A percentile compares a stretch with the other conserved stretches of the same genome.
Evolutionary conservation across 2,113 vertebrate species (phyloP).

Genomic region (Pardalotus punctatus): DNA sequence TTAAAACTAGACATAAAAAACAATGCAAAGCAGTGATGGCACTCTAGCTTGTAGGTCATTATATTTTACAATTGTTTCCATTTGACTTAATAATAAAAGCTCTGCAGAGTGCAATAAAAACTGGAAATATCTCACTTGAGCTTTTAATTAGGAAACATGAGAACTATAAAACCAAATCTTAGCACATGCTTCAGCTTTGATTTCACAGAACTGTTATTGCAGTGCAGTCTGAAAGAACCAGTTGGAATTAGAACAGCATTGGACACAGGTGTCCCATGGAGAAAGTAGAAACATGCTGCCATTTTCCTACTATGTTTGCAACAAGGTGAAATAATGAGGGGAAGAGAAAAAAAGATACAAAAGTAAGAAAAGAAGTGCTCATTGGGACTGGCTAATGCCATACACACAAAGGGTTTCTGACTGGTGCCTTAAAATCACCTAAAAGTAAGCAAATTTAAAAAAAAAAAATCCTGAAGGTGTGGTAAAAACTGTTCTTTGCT

Average conservation of each 20-base stretch:
- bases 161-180: background rate
- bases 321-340: background rate
- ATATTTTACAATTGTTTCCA: background rate
- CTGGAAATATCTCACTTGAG: background rate
- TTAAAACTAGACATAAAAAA: background rate
- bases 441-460: background rate
- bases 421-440: background rate
- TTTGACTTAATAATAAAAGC: background rate
- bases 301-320: background rate
- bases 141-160: background rate
- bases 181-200: background rate
- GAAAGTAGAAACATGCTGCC: rapidly evolving
- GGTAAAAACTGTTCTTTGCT: background rate
- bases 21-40: background rate
- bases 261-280: background rate
- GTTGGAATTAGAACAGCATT: background rate
- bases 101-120: background rate
- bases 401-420: background rate
- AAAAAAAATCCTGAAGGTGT: background rate
- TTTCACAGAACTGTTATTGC: background rate
- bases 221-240: background rate
- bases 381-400: too few species aligned
- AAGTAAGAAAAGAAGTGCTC: background rate
- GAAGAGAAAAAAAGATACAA: background rate
- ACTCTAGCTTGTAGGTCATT: background rate